Evolutionary conservation across 37 sponge, comb jelly and placozoan species (phyloP), one percentile per base, ranked within the genome.

Genomic region (Agelas oroides): DNA sequence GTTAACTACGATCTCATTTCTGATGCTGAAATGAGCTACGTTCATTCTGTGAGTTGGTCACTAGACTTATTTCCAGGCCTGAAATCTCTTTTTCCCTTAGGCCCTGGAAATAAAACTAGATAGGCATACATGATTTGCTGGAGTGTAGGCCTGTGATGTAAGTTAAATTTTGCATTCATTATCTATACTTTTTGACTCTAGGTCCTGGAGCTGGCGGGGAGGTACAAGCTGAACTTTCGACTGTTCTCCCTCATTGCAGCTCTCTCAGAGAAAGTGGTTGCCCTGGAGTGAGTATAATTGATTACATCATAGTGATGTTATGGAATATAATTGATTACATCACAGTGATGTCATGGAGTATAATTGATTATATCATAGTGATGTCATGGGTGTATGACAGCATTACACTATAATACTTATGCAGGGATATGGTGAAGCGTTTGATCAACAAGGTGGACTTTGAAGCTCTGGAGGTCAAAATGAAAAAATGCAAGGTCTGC

Each of bases 401-500:
- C n/a, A n/a, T n/a, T n/a, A n/a, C n/a, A n/a, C n/a, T n/a, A n/a
- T n/a, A n/a, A 46, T 46, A 3, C 27, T 36, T 15, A 52, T 53
- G 20, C 78, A 94, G 95, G 59, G 89, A 91, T 41, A 93, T 96
- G 91, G 96, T 96, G 75, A 96, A 96, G 72, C 65, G 94, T 27
- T 77, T 96, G 60, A 90, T 96, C 40, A 96, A 96, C 73, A 67
- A 86, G 63, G 87, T 96, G 91, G 87, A 92, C 62, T 90, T 90
- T 74, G 85, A 87, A 21, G 94, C 96, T 16, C 73, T 96, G 33
- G 94, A 93, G 54, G 74, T 78, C 41, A 96, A 96, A 56, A 79
- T 96, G 89, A 92, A 93, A 71, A 96, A 96, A 75, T 93, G 94
- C 88, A 96, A 96, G 76, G 96, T 93, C 27, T 13, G 73, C 1